Evolutionary conservation across 2,888 invertebrate species (phyloP).

Genomic region (Microplitis deprimator): DNA sequence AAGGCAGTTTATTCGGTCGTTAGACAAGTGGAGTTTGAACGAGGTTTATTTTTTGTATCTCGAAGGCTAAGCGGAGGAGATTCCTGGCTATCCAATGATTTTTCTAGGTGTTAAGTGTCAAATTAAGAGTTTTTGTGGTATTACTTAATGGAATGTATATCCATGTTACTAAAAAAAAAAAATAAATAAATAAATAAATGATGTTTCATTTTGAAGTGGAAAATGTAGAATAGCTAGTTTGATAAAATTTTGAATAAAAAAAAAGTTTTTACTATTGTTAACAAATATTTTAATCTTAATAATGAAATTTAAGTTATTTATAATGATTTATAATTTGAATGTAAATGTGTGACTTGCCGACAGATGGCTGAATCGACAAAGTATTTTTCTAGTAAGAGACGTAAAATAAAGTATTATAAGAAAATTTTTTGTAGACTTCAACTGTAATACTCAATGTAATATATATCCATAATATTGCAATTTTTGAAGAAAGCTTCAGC

Average conservation of each 20-base stretch:
- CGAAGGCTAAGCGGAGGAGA: neutral
- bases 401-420: neutral
- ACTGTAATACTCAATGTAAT: neutral
- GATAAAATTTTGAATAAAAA: neutral
- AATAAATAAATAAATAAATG: too few relatives aligned
- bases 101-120: neutral
- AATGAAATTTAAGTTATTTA: neutral
- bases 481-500: neutral
- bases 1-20: constrained; percentile 16
- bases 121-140: neutral
- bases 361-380: neutral
- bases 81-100: neutral
- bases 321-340: neutral
- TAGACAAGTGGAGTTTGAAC: constrained; percentile 5
- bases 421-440: neutral
- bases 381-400: neutral
- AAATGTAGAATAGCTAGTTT: neutral
- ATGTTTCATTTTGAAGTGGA: neutral
- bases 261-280: neutral
- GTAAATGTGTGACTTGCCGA: neutral
- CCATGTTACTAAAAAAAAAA: neutral
- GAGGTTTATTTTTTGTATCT: constrained; percentile 18
- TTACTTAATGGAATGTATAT: neutral
- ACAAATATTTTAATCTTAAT: neutral
- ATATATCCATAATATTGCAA: neutral